Evolutionary conservation across 2,113 vertebrate genomes (phyloP).

Genomic region (Callithrix jacchus): DNA sequence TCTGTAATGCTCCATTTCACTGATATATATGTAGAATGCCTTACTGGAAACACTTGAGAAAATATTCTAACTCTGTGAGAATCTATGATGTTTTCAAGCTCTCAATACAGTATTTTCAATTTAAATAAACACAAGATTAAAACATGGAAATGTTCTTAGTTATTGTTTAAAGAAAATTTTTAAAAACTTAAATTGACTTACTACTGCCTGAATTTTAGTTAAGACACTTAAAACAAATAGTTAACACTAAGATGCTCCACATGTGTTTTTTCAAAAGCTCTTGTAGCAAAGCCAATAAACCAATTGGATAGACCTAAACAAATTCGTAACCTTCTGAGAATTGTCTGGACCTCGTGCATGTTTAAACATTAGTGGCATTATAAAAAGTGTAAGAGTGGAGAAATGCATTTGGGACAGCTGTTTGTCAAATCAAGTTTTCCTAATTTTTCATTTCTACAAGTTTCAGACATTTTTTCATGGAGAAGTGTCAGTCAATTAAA

Average conservation of each 20-base stretch:
- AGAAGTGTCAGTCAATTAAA: not conserved
- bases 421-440: constrained; percentile 3
- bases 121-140: not conserved
- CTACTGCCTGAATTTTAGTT: not conserved
- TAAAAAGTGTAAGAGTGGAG: constrained; percentile 52
- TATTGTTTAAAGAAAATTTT: not conserved
- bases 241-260: constrained; percentile 47
- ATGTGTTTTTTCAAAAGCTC: constrained; percentile 31
- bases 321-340: constrained; percentile 64
- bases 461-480: constrained; percentile 19
- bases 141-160: not conserved
- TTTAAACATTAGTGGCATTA: constrained; percentile 64
- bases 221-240: not conserved
- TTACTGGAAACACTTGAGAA: not conserved
- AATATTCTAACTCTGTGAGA: not conserved
- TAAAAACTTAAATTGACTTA: not conserved
- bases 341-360: constrained; percentile 57
- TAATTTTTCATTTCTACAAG: constrained; percentile 36
- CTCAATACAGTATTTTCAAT: not conserved
- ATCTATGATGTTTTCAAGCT: not conserved
- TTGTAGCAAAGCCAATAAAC: constrained; percentile 69
- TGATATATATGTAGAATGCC: not conserved
- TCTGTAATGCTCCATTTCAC: not conserved
- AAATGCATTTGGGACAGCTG: not conserved
- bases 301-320: constrained; percentile 56